Evolutionary conservation across 1,140 invertebrate species (phyloP).

Genomic region (Drosophila burlai): DNA sequence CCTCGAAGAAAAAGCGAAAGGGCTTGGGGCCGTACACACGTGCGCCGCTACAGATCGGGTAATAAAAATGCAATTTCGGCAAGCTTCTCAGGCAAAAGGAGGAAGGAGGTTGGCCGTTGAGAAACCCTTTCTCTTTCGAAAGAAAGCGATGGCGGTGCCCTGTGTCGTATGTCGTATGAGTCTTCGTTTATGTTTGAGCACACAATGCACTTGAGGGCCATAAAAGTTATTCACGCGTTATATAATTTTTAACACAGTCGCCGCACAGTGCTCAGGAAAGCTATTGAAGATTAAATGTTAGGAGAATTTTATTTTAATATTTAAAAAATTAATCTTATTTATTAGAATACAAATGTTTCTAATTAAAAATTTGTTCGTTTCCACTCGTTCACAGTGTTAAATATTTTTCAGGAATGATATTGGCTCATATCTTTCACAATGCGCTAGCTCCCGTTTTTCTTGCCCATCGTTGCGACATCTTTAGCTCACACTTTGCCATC

Average conservation of each 20-base stretch:
- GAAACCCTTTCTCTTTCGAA: slow-evolving; percentile 83
- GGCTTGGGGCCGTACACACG: slow-evolving; percentile 71
- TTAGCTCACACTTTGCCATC: slow-evolving; percentile 68
- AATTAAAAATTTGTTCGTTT: neutral
- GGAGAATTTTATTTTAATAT: neutral
- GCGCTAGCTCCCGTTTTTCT: too few species aligned
- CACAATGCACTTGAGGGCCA: slow-evolving; percentile 60
- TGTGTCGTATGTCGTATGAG: slow-evolving; percentile 41
- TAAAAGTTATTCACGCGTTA: slow-evolving; percentile 74
- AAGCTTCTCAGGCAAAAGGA: slow-evolving; percentile 62
- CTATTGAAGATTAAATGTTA: neutral
- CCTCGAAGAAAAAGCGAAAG: slow-evolving; percentile 78
- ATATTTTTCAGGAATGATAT: neutral
- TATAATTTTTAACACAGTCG: slow-evolving; percentile 43
- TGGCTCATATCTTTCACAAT: too few species aligned
- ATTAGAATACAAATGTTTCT: neutral
- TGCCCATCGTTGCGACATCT: slow-evolving; percentile 54
- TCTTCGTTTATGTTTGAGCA: slow-evolving; percentile 34
- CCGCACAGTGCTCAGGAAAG: slow-evolving; percentile 4
- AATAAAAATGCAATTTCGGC: slow-evolving; percentile 78
- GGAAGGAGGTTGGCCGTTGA: slow-evolving; percentile 8
- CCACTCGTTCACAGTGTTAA: too few species aligned
- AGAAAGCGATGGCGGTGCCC: slow-evolving; percentile 61
- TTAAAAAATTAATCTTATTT: neutral
- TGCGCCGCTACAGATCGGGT: slow-evolving; percentile 57